Base-by-base conservation (phyloP, 2,888 invertebrate genomes). In the Lacanobia wlatinum region DNA sequence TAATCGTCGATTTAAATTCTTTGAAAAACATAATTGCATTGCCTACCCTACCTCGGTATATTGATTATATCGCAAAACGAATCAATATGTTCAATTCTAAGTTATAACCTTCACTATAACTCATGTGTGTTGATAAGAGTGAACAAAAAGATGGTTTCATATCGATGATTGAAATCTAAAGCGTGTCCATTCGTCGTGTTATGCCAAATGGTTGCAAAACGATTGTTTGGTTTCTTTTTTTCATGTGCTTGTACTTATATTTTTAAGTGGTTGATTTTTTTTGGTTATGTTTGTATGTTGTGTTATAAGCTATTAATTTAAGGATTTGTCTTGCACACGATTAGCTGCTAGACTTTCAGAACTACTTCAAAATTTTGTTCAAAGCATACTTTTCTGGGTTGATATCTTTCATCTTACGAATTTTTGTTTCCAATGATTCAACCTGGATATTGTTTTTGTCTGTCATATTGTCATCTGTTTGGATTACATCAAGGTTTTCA, bases 91-190 rank as follows among this genome's bases (percentile, higher is more conserved):
- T 68, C 18, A 53, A 76, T 70, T 59, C 63, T 64, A 70, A 43
- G 16, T 52, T 50, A 52, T 78, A 73, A 70, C 83, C 70, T 78
- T 70, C 52, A 60, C 52, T 40, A 73, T 78, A 78, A 74, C 65
- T 80, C 69, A 83, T 71, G 67, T 72, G 60, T 69, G 80, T 62
- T 82, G 77, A 80, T 77, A 73, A 58, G 53, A 61, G 7, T 40
- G 48, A 79, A 82, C 79, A 87, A 87, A 86, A 86, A 81, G 79
- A 81, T 81, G 76, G 68, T 68, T 34, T 52, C 34, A 7, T 87
- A 87, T 87, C 86, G 75, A 63, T 79, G 82, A 85, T 86, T 84
- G 77, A 65, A 73, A 87, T 87, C 87, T 71, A 56, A 85, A 68
- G 61, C 81, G 78, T 78, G 86, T 61, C 55, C 65, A 67, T 55